These are phyloP conservation scores for Lymantria dispar DNA, from an alignment of 2,888 invertebrate species.

Conservation along the genomic window DNA sequence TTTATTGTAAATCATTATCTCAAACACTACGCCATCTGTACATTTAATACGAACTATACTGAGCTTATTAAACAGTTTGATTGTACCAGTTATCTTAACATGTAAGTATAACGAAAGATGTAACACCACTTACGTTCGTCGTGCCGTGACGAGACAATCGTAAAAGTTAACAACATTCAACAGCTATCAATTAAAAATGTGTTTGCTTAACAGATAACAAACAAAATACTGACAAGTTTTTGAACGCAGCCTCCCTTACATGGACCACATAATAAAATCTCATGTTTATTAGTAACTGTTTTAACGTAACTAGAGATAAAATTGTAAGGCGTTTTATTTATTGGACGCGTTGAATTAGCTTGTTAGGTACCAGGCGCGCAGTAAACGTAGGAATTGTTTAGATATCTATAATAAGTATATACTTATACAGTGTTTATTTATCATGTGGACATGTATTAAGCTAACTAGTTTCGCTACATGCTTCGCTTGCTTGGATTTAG, in stretches of 20 bases:
- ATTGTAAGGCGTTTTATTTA: slow-evolving; percentile 60
- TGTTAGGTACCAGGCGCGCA: slow-evolving; percentile 23
- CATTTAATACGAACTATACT: no score
- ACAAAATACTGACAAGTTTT: slow-evolving; percentile 21
- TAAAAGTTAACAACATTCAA: slow-evolving; percentile 23
- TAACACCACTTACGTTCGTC: not conserved
- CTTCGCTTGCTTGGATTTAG: no score
- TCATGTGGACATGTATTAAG: slow-evolving; percentile 6
- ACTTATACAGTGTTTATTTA: slow-evolving; percentile 17
- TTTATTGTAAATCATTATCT: no score
- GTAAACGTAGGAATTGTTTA: slow-evolving; percentile 25
- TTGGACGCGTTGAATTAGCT: slow-evolving; percentile 37
- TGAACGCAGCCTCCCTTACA: slow-evolving; percentile 24
- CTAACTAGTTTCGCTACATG: not conserved
- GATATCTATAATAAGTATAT: no score
- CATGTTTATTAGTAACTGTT: slow-evolving; percentile 44
- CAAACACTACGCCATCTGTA: no score
- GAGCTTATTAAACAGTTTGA: no score
- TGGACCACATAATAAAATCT: slow-evolving; percentile 43
- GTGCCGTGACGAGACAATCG: slow-evolving; percentile 10
- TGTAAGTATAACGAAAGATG: not conserved
- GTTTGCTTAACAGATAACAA: slow-evolving; percentile 26
- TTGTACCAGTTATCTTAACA: no score
- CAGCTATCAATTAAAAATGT: slow-evolving; percentile 27
- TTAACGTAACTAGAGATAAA: slow-evolving; percentile 53